A percentile compares a stretch with the other conserved stretches of the same genome.
Evolutionary conservation across 2,888 invertebrate genomes (phyloP).

Genomic region (Drosophila kuntzei): DNA sequence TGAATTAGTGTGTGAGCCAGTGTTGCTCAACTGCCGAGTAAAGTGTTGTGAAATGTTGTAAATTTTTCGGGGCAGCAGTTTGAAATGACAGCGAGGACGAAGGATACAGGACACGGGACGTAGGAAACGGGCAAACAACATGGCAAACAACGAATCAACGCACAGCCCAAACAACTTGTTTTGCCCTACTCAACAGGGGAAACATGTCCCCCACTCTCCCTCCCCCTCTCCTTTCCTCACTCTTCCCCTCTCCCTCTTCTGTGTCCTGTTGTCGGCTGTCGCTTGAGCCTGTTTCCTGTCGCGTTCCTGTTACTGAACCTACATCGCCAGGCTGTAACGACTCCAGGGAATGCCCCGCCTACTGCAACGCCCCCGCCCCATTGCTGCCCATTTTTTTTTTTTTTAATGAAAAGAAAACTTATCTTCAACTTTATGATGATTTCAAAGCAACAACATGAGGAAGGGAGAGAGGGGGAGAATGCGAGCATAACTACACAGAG

Average conservation of each 20-base stretch:
- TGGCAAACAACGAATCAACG: constrained; percentile 32
- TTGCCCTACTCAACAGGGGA: constrained; percentile 22
- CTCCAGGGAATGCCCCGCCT: constrained; percentile 33
- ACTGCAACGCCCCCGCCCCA: neutral
- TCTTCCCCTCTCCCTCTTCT: neutral
- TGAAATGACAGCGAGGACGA: constrained; percentile 48
- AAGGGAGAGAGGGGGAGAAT: neutral
- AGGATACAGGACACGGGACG: constrained; percentile 4
- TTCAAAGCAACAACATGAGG: constrained; percentile 59
- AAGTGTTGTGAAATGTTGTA: constrained; percentile 65
- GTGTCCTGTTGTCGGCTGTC: constrained; percentile 49
- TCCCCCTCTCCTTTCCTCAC: too few relatives aligned
- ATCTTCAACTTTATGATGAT: constrained; percentile 82
- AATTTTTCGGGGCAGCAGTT: constrained; percentile 62
- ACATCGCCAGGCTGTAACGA: constrained; percentile 42
- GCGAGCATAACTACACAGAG: constrained; percentile 7
- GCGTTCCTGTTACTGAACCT: constrained; percentile 40
- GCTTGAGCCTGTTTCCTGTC: constrained; percentile 72
- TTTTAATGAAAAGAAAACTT: constrained; percentile 80
- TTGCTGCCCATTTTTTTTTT: constrained; percentile 48
- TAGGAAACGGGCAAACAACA: constrained; percentile 24
- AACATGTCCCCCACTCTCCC: neutral
- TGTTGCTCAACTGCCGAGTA: constrained; percentile 57
- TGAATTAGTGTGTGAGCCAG: constrained; percentile 67
- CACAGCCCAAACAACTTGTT: constrained; percentile 26